Base-by-base conservation (phyloP, 1,140 invertebrate species). In the Pseudomyrmex sp. region DNA sequence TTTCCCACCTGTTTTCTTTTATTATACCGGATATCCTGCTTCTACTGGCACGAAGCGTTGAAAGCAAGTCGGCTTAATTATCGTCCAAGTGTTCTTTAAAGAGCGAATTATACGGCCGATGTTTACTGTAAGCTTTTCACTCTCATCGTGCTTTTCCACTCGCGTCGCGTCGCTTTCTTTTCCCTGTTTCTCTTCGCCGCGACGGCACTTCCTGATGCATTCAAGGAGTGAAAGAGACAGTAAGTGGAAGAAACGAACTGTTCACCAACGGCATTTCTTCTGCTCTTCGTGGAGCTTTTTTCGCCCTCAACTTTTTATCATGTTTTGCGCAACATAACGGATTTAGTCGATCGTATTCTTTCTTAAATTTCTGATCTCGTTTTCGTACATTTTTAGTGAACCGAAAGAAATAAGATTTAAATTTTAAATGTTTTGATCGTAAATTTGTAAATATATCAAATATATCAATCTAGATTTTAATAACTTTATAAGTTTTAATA, bases 51-150 rank as follows among this genome's bases (percentile, higher is more conserved):
- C 52, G 15, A 35, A 35, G 63, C 44, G n/a, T 54, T 70, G 65
- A 35, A 35, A 35, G 76, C 69, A 87, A 83, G 86, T 77, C 82
- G 58, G 86, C 89, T 90, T 93, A 93, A 94, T 94, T 94, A 93
- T 93, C 92, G 93, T 93, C 91, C 92, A 92, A 94, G 92, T 94
- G 92, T 94, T 94, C 93, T 93, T 93, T 93, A 93, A 94, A 93
- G 91, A 94, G 92, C 91, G 91, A 94, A 94, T 94, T 94, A 94
- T 91, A 92, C 92, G 92, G 91, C 93, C 91, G 91, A 94, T 94
- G 92, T 93, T 94, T 94, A 87, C 91, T 87, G 86, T 88, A 74
- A 91, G 90, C 91, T 93, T 93, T 93, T 92, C 89, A 92, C 83
- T 61, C 75, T 84, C 77, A 1, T 69, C 82, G 52, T 85, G 73